phyloP scores from a whole-genome alignment of 2,888 invertebrate species.

The Sialis fuliginosa region DNA sequence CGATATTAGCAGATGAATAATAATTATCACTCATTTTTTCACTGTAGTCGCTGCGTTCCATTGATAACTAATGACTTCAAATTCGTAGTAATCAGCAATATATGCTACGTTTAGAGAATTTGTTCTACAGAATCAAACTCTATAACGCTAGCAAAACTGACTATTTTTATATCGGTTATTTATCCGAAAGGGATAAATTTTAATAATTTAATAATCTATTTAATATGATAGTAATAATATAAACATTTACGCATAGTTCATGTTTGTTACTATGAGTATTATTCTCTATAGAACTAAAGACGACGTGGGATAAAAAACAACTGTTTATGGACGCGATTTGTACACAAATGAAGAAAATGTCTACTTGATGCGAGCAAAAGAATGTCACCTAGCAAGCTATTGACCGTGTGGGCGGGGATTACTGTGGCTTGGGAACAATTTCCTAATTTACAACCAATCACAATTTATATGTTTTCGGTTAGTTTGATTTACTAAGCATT shows the following conservation, averaged over 20 bases:
- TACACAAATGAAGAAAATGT: slow-evolving; percentile 4
- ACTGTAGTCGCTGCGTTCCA: not conserved
- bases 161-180: not conserved
- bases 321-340: slow-evolving; percentile 6
- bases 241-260: slow-evolving; percentile 4
- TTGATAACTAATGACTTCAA: not conserved
- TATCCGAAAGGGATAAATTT: slow-evolving; percentile 1
- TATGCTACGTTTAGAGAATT: not conserved
- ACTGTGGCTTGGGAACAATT: too few species aligned
- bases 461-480: too few species aligned
- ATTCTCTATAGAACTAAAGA: not conserved
- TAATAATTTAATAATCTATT: not conserved
- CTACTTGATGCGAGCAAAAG: too few species aligned
- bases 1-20: not conserved
- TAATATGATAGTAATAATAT: slow-evolving; percentile 1
- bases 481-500: too few species aligned
- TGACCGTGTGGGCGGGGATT: too few species aligned
- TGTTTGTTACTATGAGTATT: not conserved
- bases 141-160: too few species aligned
- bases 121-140: not conserved
- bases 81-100: not conserved
- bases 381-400: too few species aligned
- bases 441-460: too few species aligned
- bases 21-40: not conserved
- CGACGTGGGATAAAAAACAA: slow-evolving; percentile 5